Percentiles rank a stretch among this genome's conserved stretches.
Conservation (phyloP, 1,140 invertebrate genomes). For the Hirudo medicinalis region DNA sequence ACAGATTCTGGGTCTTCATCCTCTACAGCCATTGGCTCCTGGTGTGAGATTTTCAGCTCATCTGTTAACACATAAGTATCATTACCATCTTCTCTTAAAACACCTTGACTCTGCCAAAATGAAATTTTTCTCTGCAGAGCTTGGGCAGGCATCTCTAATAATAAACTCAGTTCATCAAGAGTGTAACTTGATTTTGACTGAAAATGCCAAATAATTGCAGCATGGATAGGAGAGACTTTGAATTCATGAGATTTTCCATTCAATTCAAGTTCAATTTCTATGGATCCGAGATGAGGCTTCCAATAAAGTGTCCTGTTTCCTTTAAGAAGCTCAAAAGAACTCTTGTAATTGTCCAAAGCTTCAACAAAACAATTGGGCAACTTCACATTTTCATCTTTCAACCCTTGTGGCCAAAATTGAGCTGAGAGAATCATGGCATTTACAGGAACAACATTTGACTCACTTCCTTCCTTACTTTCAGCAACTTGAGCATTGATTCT, state of each 20-base stretch:
- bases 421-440: slow-evolving; percentile 81
- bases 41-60: slow-evolving; percentile 44
- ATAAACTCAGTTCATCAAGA: slow-evolving; percentile 65
- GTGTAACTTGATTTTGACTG: slow-evolving; percentile 73
- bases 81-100: slow-evolving; percentile 59
- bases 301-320: slow-evolving; percentile 82
- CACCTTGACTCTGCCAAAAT: slow-evolving; percentile 68
- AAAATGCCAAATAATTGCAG: slow-evolving; percentile 86
- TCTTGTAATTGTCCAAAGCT: slow-evolving; percentile 73
- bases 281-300: slow-evolving; percentile 77
- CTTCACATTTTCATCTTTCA: slow-evolving; percentile 83
- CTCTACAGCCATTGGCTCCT: slow-evolving; percentile 59
- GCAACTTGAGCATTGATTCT: slow-evolving; percentile 56
- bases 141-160: slow-evolving; percentile 69
- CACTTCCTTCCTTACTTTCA: slow-evolving; percentile 20
- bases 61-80: slow-evolving; percentile 68
- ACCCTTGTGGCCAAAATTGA: slow-evolving; percentile 89
- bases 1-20: slow-evolving; percentile 83
- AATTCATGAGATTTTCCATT: slow-evolving; percentile 62
- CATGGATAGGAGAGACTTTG: slow-evolving; percentile 78
- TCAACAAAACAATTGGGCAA: slow-evolving; percentile 65
- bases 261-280: slow-evolving; percentile 80
- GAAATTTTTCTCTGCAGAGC: slow-evolving; percentile 67
- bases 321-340: slow-evolving; percentile 80
- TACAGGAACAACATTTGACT: slow-evolving; percentile 48